Evolutionary conservation across 2,797 vertebrate species (phyloP), one percentile per base, ranked within the genome.

Genomic region (Ficedula albicollis): DNA sequence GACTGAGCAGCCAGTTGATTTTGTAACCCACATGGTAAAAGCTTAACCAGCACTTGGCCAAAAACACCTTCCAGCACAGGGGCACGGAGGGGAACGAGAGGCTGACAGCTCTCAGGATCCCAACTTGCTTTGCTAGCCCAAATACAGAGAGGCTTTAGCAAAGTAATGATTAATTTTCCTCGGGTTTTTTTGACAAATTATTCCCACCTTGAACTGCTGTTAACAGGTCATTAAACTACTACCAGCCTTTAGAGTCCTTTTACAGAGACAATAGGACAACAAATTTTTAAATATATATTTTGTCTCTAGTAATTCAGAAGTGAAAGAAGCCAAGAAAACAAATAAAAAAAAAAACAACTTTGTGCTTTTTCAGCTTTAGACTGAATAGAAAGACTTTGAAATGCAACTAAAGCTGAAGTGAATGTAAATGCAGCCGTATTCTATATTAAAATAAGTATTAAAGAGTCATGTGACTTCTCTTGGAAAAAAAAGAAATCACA

Each of bases 151-250:
- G 59, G 90, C 56, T 91, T 93, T 20, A 56, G 64, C 23, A 46
- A 84, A 96, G 79, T 93, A 97, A 98, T 97, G 75, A 97, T 97
- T 97, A 96, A 97, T 94, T 89, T 78, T 84, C 55, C 76, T 36
- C 58, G 17, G 73, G 2, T 84, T 93, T 89, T 89, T 90, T 89
- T 84, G 74, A 94, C 87, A 91, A 84, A 87, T 88, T 93, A 95
- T 92, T 43, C 55, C 91, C 92, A 91, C 97, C 97, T 96, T 96
- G 95, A 97, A 92, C 95, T 77, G 48, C 84, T 84, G 58, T 90
- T 93, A 93, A 67, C 78, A 88, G 67, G 81, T 89, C 87, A 93
- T 93, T 94, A 95, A 94, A 68, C 22, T 52, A 58, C 80, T 56
- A 43, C 51, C 19, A 84, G 77, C 26, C 74, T 62, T 81, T 18